phyloP scores from a whole-genome alignment of 2,113 vertebrate species.

The Diadophis punctatus region DNA sequence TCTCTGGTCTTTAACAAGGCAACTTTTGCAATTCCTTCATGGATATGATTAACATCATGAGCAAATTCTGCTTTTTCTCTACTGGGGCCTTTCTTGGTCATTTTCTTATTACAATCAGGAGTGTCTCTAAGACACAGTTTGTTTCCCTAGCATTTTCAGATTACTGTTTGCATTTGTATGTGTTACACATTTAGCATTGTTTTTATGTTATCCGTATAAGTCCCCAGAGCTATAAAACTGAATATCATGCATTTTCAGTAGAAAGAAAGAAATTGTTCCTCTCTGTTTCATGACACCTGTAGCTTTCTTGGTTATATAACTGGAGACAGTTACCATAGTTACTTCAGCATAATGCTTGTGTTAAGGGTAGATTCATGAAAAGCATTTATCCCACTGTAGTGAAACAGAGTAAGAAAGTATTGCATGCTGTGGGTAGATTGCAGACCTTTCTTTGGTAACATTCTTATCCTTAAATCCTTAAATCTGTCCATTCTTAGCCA shows the following conservation, averaged over 20 bases:
- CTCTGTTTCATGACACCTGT: conserved; percentile 10
- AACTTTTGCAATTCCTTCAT: neutral
- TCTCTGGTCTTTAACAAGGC: neutral
- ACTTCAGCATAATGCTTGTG: conserved; percentile 16
- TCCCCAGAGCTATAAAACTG: neutral
- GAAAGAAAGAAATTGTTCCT: conserved; percentile 7
- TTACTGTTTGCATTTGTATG: neutral
- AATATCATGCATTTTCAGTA: neutral
- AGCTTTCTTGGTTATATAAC: conserved; percentile 1
- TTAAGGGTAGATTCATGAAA: conserved; percentile 14
- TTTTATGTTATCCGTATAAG: neutral
- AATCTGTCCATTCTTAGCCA: neutral
- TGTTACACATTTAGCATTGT: neutral
- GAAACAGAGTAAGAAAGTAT: neutral
- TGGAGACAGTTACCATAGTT: conserved; percentile 9
- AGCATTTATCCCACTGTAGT: conserved; percentile 16
- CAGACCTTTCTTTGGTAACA: neutral
- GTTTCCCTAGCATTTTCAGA: neutral
- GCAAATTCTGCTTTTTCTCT: neutral
- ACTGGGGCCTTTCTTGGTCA: neutral
- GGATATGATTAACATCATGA: neutral
- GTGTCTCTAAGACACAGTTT: neutral
- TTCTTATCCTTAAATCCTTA: conserved; percentile 24
- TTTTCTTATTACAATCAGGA: neutral
- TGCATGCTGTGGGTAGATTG: conserved; percentile 24